Percentiles rank a stretch among this genome's conserved stretches.
Evolutionary conservation across 2,113 vertebrate species (phyloP).

Genomic region (Oostethus manadensis): DNA sequence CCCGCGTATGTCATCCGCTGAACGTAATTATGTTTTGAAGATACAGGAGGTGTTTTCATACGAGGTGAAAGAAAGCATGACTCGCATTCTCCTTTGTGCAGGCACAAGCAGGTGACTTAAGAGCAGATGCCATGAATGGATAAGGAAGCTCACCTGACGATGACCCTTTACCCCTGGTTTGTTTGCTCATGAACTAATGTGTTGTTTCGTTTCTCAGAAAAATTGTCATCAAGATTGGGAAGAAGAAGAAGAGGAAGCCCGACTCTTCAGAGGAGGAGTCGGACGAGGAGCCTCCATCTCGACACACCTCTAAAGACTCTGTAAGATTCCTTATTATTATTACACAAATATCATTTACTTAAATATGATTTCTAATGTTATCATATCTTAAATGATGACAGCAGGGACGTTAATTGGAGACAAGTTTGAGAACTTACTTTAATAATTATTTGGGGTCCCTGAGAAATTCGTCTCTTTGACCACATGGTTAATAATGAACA

Average conservation of each 20-base stretch:
- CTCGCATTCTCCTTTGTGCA: too few species aligned
- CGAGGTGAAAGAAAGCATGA: background rate
- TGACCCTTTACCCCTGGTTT: background rate
- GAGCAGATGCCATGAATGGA: too few species aligned
- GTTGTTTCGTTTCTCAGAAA: conserved; percentile 71
- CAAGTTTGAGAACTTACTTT: too few species aligned
- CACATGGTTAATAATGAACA: too few species aligned
- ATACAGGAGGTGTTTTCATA: background rate
- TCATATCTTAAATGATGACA: too few species aligned
- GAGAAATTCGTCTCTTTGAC: too few species aligned
- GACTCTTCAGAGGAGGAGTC: conserved; percentile 91
- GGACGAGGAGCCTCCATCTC: conserved; percentile 80
- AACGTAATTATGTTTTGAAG: background rate
- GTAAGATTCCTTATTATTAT: conserved; percentile 64
- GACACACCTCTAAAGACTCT: conserved; percentile 78
- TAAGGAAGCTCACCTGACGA: too few species aligned
- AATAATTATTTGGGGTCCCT: too few species aligned
- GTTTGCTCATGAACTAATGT: conserved; percentile 6
- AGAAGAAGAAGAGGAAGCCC: conserved; percentile 93
- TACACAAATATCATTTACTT: too few species aligned
- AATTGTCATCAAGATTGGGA: conserved; percentile 94
- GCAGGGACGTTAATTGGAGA: too few species aligned
- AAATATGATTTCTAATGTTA: too few species aligned
- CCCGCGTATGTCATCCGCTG: background rate
- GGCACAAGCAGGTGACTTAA: too few species aligned